Evolutionary conservation across 2,113 vertebrate genomes (phyloP).

Genomic region (Nycticryphes semicollaris): DNA sequence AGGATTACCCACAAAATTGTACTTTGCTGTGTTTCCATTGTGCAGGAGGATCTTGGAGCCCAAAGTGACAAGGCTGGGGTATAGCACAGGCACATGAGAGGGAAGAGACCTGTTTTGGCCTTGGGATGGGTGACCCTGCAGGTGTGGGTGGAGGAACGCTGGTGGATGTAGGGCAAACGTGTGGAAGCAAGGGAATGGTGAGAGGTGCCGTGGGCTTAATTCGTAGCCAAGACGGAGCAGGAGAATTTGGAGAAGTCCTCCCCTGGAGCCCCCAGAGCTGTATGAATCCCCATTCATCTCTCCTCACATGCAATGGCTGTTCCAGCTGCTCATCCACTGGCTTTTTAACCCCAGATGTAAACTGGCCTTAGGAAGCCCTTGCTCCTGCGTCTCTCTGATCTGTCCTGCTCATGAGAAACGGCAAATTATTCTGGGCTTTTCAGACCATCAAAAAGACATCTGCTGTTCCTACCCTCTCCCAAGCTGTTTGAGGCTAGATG

Average conservation of each 20-base stretch:
- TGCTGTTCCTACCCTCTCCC: neutral
- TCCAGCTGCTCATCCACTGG: neutral
- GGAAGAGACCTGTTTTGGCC: neutral
- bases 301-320: neutral
- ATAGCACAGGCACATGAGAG: fast-evolving
- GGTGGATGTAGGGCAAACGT: neutral
- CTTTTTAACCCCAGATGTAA: neutral
- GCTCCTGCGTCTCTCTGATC: neutral
- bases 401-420: neutral
- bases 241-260: neutral
- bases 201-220: neutral
- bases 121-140: neutral
- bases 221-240: neutral
- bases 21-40: fast-evolving
- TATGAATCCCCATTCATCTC: neutral
- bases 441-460: neutral
- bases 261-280: neutral
- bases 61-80: neutral
- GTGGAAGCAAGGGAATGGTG: fast-evolving
- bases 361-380: neutral
- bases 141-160: neutral
- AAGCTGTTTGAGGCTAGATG: neutral
- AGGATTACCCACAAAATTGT: neutral
- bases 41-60: neutral
- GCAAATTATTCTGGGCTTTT: neutral